Conservation (phyloP, 2,888 invertebrate genomes). For the Megaustenia siamemsis region DNA sequence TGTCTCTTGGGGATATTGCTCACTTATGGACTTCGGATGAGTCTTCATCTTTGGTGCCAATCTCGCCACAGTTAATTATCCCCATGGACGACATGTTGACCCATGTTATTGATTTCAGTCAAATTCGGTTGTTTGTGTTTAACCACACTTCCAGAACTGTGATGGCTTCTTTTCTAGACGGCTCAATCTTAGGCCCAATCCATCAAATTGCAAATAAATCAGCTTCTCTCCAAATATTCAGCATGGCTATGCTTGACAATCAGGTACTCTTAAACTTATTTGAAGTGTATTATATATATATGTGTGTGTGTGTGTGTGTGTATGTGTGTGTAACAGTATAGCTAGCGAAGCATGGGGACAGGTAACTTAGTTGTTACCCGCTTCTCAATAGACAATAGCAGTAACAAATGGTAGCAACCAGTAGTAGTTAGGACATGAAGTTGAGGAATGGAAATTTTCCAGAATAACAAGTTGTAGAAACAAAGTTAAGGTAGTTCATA, state of each 20-base stretch:
- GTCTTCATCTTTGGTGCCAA: not conserved
- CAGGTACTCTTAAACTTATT: slow-evolving; percentile 40
- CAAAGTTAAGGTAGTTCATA: too few species aligned
- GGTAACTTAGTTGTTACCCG: too few species aligned
- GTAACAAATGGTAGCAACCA: too few species aligned
- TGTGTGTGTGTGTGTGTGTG: too few species aligned
- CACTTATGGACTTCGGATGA: slow-evolving; percentile 66
- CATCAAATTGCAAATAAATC: slow-evolving; percentile 86
- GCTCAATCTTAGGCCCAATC: slow-evolving; percentile 84
- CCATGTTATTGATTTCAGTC: slow-evolving; percentile 90
- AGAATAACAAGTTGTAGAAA: too few species aligned
- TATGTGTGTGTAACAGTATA: too few species aligned
- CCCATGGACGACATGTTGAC: slow-evolving; percentile 86
- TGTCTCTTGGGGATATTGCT: slow-evolving; percentile 87
- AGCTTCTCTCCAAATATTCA: slow-evolving; percentile 87
- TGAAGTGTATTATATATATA: too few species aligned
- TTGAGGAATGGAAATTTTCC: too few species aligned
- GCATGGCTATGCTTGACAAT: slow-evolving; percentile 84
- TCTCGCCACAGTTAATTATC: slow-evolving; percentile 63
- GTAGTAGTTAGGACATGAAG: too few species aligned
- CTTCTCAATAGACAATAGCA: too few species aligned
- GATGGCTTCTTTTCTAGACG: slow-evolving; percentile 89
- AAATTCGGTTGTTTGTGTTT: slow-evolving; percentile 89
- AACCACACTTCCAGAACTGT: slow-evolving; percentile 88
- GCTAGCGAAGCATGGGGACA: too few species aligned